Conservation (phyloP, 1,140 invertebrate species). For the Atta texana region DNA sequence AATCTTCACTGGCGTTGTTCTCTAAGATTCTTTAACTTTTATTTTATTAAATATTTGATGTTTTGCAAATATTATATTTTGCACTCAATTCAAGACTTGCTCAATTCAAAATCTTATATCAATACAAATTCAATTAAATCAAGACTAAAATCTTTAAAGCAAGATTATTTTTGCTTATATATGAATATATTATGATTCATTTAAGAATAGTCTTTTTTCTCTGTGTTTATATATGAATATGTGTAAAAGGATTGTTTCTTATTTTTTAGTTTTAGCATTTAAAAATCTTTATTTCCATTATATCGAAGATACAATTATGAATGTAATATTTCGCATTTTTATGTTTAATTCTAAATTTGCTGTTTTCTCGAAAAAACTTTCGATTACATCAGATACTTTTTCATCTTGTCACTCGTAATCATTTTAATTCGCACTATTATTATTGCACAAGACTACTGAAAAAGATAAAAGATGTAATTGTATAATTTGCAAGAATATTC, state of each 20-base stretch:
- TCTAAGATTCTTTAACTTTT: neutral
- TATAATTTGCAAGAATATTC: no score
- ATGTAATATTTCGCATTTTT: neutral
- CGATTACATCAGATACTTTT: neutral
- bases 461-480: neutral
- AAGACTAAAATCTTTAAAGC: no score
- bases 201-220: no score
- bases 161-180: no score
- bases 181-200: no score
- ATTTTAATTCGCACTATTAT: neutral
- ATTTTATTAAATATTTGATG: neutral
- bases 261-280: slow-evolving; percentile 2
- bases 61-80: no score
- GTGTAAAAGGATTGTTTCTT: neutral
- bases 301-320: neutral
- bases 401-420: neutral
- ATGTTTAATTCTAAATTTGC: neutral
- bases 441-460: neutral
- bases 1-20: neutral
- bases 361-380: neutral
- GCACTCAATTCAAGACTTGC: no score
- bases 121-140: no score
- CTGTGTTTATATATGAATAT: neutral
- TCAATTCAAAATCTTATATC: no score
- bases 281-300: neutral